phyloP scores from a whole-genome alignment of 92 coral and sea anemone species.

The Metridium senile region DNA sequence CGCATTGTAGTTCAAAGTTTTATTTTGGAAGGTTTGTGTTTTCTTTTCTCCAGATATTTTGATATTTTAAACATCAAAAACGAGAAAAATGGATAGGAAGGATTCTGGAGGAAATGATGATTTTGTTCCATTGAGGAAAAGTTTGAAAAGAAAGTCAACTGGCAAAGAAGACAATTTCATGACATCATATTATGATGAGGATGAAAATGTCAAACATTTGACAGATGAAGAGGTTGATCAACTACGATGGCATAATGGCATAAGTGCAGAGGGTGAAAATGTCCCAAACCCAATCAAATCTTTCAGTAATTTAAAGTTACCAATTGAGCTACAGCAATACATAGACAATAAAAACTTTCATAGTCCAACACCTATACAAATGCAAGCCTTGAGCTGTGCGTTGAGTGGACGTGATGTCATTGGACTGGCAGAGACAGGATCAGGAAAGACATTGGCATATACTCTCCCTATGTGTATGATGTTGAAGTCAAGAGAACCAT shows the following conservation, averaged over 20 bases:
- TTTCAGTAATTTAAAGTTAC: slow-evolving; percentile 75
- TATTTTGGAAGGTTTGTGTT: neutral
- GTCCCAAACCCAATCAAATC: slow-evolving; percentile 86
- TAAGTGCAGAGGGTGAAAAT: slow-evolving; percentile 84
- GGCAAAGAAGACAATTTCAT: slow-evolving; percentile 84
- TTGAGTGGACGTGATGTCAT: slow-evolving; percentile 97
- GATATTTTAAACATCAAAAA: too few relatives aligned
- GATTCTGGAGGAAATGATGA: slow-evolving; percentile 24
- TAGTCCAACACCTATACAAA: slow-evolving; percentile 87
- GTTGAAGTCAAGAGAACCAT: slow-evolving; percentile 73
- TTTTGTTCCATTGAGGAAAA: slow-evolving; percentile 75
- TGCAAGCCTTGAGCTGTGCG: slow-evolving; percentile 94
- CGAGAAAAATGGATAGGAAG: neutral
- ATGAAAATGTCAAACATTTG: slow-evolving; percentile 51
- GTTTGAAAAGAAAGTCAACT: slow-evolving; percentile 67
- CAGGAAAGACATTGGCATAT: slow-evolving; percentile 93
- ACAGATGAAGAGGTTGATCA: slow-evolving; percentile 84
- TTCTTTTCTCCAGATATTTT: neutral
- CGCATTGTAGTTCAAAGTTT: neutral
- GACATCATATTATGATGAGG: slow-evolving; percentile 76
- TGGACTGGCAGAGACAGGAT: slow-evolving; percentile 98
- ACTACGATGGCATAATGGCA: slow-evolving; percentile 85
- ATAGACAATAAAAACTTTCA: slow-evolving; percentile 58
- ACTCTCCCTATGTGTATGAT: slow-evolving; percentile 86
- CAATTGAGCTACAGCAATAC: slow-evolving; percentile 59